These are phyloP conservation scores for Cynaeus angustus DNA, from an alignment of 2,888 invertebrate genomes.

Conservation along the genomic window DNA sequence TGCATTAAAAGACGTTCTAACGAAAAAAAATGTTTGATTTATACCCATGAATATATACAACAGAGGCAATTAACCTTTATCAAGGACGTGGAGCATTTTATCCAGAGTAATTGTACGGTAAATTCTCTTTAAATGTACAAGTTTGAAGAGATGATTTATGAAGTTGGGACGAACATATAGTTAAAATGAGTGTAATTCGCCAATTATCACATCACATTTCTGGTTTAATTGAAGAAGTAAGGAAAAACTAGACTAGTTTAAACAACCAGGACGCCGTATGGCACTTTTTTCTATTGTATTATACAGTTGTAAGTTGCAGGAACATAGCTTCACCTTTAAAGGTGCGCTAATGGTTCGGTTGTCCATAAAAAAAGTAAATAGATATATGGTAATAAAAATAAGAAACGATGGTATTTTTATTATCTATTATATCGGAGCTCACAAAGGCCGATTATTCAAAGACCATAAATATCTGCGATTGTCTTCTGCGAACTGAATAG, in stretches of 20 bases:
- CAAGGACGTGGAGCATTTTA: conserved; percentile 29
- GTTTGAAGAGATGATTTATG: conserved; percentile 22
- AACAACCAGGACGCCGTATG: conserved; percentile 16
- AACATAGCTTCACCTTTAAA: conserved; percentile 18
- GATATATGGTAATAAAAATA: conserved; percentile 21
- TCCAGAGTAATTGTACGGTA: conserved; percentile 28
- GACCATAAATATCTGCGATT: conserved; percentile 56
- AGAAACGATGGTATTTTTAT: conserved; percentile 27
- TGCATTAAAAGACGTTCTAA: conserved; percentile 14
- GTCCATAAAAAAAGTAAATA: conserved; percentile 12
- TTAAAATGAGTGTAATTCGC: conserved; percentile 21
- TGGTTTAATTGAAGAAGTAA: conserved; percentile 27
- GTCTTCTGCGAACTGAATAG: conserved; percentile 48
- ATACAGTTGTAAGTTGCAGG: conserved; percentile 28
- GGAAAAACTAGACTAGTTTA: conserved; percentile 17
- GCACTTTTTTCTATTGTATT: conserved; percentile 15
- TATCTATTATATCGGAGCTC: conserved; percentile 46
- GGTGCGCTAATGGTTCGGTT: conserved; percentile 13
- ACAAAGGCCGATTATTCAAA: conserved; percentile 52
- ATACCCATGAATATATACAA: conserved; percentile 23
- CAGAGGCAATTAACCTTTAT: conserved; percentile 30
- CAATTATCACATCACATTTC: conserved; percentile 31
- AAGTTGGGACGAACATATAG: conserved; percentile 21
- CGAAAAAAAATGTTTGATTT: conserved; percentile 26
- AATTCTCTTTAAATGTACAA: conserved; percentile 28